A percentile compares a stretch with the other conserved stretches of the same genome.
These are phyloP conservation scores for Galago senegalensis DNA, from an alignment of 2,797 vertebrate genomes.

Conservation along the genomic window DNA sequence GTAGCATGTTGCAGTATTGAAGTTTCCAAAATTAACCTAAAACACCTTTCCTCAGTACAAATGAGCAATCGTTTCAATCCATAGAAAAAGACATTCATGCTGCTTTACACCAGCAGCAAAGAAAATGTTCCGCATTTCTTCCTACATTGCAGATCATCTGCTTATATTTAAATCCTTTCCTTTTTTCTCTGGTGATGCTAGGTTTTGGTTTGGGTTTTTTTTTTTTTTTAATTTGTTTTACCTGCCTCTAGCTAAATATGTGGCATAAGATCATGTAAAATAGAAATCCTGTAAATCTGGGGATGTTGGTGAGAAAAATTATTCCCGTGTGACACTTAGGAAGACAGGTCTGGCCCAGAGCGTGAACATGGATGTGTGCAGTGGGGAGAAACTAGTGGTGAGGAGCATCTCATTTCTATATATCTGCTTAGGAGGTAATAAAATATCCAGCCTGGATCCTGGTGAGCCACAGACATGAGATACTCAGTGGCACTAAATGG, in stretches of 20 bases:
- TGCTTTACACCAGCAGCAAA: background rate
- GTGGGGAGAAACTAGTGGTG: background rate
- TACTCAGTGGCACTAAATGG: background rate
- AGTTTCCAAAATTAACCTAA: conserved; percentile 84
- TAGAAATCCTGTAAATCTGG: conserved; percentile 1
- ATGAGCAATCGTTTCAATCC: conserved; percentile 64
- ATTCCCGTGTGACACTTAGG: background rate
- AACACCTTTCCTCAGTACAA: conserved; percentile 80
- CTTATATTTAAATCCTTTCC: conserved; percentile 32
- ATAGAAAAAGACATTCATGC: conserved; percentile 67
- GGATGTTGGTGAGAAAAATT: conserved; percentile 20
- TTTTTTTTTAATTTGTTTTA: background rate
- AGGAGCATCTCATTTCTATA: conserved; percentile 24
- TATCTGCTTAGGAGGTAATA: conserved; percentile 7
- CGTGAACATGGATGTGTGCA: background rate
- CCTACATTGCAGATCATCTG: conserved; percentile 34
- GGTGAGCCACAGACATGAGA: background rate
- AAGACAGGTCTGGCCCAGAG: background rate
- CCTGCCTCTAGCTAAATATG: conserved; percentile 27
- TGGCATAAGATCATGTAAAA: background rate
- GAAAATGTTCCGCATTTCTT: background rate
- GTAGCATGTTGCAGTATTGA: conserved; percentile 72
- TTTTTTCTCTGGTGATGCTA: background rate
- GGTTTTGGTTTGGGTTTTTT: background rate
- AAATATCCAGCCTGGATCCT: background rate